Evolutionary conservation across 2,888 invertebrate species (phyloP).

Genomic region (Himalopsyche anomala): DNA sequence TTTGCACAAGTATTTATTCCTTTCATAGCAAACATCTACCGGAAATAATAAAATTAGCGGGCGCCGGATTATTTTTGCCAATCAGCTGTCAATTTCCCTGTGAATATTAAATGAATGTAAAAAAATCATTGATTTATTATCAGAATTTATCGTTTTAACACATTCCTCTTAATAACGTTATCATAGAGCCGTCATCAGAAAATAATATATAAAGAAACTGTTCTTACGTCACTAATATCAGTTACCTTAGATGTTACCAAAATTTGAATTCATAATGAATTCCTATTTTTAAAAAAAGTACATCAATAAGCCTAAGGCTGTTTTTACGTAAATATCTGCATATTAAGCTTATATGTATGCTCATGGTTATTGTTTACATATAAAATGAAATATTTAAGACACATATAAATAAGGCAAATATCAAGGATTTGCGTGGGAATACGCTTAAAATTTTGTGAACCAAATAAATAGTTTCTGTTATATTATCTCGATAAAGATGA

Average conservation of each 20-base stretch:
- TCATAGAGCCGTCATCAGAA: too few species aligned
- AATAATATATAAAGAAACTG: too few species aligned
- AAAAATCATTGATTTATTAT: too few species aligned
- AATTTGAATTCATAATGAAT: neutral
- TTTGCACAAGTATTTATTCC: too few species aligned
- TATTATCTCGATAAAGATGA: neutral
- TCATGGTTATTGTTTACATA: slow-evolving; percentile 40
- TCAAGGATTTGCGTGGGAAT: slow-evolving; percentile 37
- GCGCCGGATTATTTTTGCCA: too few species aligned
- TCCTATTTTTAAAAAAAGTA: neutral
- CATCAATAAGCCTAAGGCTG: slow-evolving; percentile 1
- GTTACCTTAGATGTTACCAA: neutral
- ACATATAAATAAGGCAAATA: neutral
- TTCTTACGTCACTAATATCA: neutral
- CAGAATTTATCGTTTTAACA: too few species aligned
- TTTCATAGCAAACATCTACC: too few species aligned
- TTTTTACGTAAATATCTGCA: neutral
- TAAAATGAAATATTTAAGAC: slow-evolving; percentile 17
- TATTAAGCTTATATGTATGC: neutral
- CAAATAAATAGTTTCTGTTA: slow-evolving; percentile 1
- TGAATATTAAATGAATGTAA: too few species aligned
- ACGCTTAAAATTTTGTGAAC: slow-evolving; percentile 7
- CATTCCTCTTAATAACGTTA: too few species aligned
- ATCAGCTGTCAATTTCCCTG: too few species aligned
- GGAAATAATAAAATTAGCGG: too few species aligned